Evolutionary conservation across 2,113 vertebrate genomes (phyloP).

Genomic region (Monopterus albus): DNA sequence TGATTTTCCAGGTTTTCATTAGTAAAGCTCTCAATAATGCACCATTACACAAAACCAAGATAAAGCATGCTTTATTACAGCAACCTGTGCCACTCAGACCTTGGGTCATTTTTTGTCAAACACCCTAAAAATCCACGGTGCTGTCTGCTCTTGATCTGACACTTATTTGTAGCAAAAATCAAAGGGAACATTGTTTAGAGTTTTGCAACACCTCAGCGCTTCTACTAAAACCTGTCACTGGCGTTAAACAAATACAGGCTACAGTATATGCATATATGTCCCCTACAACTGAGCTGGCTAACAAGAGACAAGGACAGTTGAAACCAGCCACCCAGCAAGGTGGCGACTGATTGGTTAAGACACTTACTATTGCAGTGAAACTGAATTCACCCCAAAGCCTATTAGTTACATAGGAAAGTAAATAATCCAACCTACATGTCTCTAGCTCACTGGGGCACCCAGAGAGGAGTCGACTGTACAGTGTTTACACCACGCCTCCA

Average conservation of each 20-base stretch:
- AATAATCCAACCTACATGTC: conserved; percentile 10
- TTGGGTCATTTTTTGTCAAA: conserved; percentile 5
- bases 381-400: conserved; percentile 42
- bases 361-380: conserved; percentile 56
- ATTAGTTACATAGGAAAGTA: conserved; percentile 20
- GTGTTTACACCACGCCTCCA: conserved; percentile 68
- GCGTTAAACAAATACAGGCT: conserved; percentile 54
- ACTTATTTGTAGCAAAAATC: conserved; percentile 5
- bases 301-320: conserved; percentile 69
- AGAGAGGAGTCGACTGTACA: neutral
- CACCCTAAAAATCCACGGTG: neutral
- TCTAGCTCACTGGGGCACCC: conserved; percentile 10
- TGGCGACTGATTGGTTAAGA: conserved; percentile 67
- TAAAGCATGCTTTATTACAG: conserved; percentile 9
- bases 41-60: neutral
- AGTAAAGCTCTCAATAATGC: neutral
- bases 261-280: conserved; percentile 51
- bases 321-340: conserved; percentile 70
- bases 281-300: conserved; percentile 56
- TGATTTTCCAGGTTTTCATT: neutral
- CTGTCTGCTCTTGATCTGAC: conserved; percentile 4
- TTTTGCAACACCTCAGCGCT: neutral
- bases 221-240: conserved; percentile 19
- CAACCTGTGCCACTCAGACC: conserved; percentile 1
- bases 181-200: neutral